Percentiles rank a stretch among this genome's conserved stretches.
Evolutionary conservation across 2,113 vertebrate species (phyloP).

Genomic region (Larimichthys crocea): DNA sequence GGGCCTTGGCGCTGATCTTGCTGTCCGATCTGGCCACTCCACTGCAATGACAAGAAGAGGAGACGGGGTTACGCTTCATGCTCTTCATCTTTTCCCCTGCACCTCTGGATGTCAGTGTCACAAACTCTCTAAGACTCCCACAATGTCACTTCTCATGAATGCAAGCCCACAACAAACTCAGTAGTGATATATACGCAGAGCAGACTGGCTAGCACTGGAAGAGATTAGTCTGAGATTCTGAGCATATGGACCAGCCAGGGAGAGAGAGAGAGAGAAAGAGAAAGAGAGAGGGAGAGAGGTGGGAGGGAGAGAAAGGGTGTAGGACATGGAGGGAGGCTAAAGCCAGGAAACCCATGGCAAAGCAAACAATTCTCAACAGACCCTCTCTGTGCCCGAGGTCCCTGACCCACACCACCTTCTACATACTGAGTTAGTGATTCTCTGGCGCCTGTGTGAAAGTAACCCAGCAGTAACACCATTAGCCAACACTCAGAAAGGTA

Average conservation of each 20-base stretch:
- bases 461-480: constrained; percentile 12
- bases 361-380: constrained; percentile 85
- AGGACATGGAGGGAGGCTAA: constrained; percentile 26
- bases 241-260: constrained; percentile 72
- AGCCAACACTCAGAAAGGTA: constrained; percentile 47
- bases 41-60: constrained; percentile 81
- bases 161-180: constrained; percentile 12
- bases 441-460: constrained; percentile 34
- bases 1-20: constrained; percentile 87
- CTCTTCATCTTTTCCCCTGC: constrained; percentile 78
- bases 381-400: constrained; percentile 80
- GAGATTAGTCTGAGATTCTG: constrained; percentile 77
- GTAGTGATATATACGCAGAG: constrained; percentile 23
- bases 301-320: constrained; percentile 4
- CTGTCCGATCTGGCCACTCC: constrained; percentile 86
- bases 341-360: constrained; percentile 71
- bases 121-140: constrained; percentile 38
- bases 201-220: constrained; percentile 55
- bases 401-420: constrained; percentile 74
- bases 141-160: constrained; percentile 39
- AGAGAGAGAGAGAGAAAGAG: constrained; percentile 45
- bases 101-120: constrained; percentile 30
- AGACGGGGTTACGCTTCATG: constrained; percentile 69
- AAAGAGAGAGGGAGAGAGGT: constrained; percentile 35
- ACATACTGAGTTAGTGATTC: constrained; percentile 73